phyloP scores from a whole-genome alignment of 2,113 vertebrate genomes.

The Progne subis region DNA sequence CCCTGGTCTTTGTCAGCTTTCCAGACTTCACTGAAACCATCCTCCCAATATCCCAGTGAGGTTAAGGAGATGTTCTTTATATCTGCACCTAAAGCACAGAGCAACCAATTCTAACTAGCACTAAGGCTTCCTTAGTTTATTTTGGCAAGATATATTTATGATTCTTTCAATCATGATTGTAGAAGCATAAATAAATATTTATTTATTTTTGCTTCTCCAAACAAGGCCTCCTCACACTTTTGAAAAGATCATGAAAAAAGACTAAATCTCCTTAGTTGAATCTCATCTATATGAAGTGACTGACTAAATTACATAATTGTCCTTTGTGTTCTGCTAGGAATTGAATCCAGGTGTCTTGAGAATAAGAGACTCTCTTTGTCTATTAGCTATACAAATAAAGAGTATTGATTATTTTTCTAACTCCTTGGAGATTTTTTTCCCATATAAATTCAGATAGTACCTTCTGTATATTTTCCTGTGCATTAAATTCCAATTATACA shows the following conservation, averaged over 20 bases:
- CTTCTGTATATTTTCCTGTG: background rate
- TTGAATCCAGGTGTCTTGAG: background rate
- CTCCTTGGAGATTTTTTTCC: background rate
- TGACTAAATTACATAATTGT: background rate
- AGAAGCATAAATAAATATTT: background rate
- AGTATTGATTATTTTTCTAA: background rate
- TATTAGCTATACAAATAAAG: background rate
- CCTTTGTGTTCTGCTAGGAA: slow-evolving; percentile 15
- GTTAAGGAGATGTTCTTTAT: background rate
- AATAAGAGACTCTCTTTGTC: background rate
- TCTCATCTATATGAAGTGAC: background rate
- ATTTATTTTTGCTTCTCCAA: slow-evolving; percentile 8
- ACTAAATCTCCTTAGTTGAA: background rate
- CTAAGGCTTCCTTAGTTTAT: background rate
- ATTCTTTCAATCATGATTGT: background rate
- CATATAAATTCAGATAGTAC: background rate
- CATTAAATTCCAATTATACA: slow-evolving; percentile 27
- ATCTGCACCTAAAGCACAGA: background rate
- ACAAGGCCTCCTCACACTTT: background rate
- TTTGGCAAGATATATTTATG: slow-evolving; percentile 11
- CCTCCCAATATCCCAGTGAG: background rate
- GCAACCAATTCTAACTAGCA: background rate
- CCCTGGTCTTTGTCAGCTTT: background rate
- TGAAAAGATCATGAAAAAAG: slow-evolving; percentile 33
- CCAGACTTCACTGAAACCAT: background rate